Evolutionary conservation across 23 tunicate genomes (phyloP).

Genomic region (Pegea sp.): DNA sequence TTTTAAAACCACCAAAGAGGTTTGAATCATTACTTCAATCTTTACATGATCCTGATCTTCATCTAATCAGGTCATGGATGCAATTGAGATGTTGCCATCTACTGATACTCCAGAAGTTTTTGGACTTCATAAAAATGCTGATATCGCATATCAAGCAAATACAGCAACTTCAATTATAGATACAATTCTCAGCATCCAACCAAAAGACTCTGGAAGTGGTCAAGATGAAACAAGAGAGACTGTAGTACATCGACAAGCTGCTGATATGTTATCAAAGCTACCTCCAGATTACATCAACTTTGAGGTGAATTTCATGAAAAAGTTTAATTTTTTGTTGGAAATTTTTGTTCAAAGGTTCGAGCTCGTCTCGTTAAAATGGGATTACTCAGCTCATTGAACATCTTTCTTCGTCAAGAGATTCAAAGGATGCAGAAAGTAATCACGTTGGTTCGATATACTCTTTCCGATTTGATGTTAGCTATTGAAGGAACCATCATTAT

Average conservation of each 20-base stretch:
- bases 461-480: constrained; percentile 88
- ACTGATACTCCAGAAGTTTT: constrained; percentile 86
- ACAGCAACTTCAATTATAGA: constrained; percentile 83
- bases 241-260: constrained; percentile 85
- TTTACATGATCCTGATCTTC: neutral
- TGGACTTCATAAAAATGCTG: constrained; percentile 87
- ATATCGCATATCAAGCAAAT: constrained; percentile 93
- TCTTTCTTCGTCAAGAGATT: constrained; percentile 87
- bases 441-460: constrained; percentile 55
- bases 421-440: constrained; percentile 95
- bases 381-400: constrained; percentile 71
- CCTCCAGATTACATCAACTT: constrained; percentile 74
- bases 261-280: constrained; percentile 73
- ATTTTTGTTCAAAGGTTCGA: constrained; percentile 18
- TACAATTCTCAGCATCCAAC: constrained; percentile 89
- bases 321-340: neutral
- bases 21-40: neutral
- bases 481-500: constrained; percentile 98
- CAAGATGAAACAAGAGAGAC: constrained; percentile 91
- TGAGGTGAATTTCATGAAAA: constrained; percentile 25
- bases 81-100: constrained; percentile 64
- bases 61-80: constrained; percentile 71
- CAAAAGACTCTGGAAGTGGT: constrained; percentile 89
- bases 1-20: constrained; percentile 72
- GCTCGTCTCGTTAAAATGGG: constrained; percentile 81